Evolutionary conservation across 1,140 invertebrate genomes (phyloP).

Genomic region (Zaprionus davidi): DNA sequence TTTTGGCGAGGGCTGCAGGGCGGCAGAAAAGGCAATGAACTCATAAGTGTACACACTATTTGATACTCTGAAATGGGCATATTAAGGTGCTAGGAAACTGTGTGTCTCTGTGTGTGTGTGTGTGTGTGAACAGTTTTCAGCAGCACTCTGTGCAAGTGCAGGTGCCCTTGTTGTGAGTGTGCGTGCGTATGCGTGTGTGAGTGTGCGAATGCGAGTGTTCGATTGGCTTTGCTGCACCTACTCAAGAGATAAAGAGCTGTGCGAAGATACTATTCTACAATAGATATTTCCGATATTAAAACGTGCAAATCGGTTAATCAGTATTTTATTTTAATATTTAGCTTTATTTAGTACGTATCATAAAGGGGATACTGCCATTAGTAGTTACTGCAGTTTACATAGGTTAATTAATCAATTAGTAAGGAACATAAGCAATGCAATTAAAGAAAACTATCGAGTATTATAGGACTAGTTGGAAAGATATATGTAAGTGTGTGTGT

Average conservation of each 20-base stretch:
- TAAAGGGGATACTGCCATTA: slow-evolving; percentile 35
- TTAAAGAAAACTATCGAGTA: slow-evolving; percentile 26
- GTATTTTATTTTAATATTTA: slow-evolving; percentile 59
- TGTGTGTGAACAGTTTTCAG: slow-evolving; percentile 38
- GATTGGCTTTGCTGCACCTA: slow-evolving; percentile 35
- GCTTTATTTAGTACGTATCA: slow-evolving; percentile 33
- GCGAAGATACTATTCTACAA: slow-evolving; percentile 33
- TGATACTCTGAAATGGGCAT: slow-evolving; percentile 55
- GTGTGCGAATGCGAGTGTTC: slow-evolving; percentile 32
- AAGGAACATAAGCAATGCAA: slow-evolving; percentile 53
- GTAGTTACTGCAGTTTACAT: slow-evolving; percentile 43
- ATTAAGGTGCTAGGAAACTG: slow-evolving; percentile 29
- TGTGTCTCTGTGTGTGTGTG: background rate
- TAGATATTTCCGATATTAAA: slow-evolving; percentile 57
- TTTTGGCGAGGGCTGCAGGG: slow-evolving; percentile 53
- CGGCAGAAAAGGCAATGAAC: slow-evolving; percentile 75
- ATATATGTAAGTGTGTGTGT: background rate
- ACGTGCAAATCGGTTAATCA: slow-evolving; percentile 75
- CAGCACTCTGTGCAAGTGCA: slow-evolving; percentile 51
- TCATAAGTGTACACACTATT: slow-evolving; percentile 52
- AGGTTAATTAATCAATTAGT: slow-evolving; percentile 60
- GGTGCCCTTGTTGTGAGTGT: slow-evolving; percentile 40
- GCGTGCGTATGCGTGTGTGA: slow-evolving; percentile 20
- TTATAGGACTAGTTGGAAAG: slow-evolving; percentile 26
- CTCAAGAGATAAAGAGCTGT: slow-evolving; percentile 51